Base-by-base conservation (phyloP, 2,888 invertebrate genomes). In the Drosophila trichaetosa region DNA sequence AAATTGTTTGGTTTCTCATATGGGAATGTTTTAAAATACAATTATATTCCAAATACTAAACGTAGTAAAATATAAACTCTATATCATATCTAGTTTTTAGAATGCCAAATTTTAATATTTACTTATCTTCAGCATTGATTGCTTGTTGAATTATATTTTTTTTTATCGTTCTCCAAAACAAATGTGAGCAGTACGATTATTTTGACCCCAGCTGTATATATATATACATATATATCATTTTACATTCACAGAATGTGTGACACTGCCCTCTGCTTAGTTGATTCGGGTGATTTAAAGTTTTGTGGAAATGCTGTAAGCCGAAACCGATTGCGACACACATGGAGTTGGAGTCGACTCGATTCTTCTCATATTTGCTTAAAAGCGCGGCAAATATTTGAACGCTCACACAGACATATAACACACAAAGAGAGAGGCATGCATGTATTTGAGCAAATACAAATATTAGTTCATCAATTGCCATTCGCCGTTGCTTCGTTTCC, bases 301-400 rank as follows among this genome's bases (percentile, higher is more conserved):
- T 69, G 63, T 75, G 69, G 73, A 83, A 83, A 73, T 60, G 49
- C 66, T 71, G 83, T 80, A 86, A 84, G 69, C 38, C 60, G 54
- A 83, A 83, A 73, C 87, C 36, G 33, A 65, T 68, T 18, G 54
- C 59, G 49, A 76, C 76, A 77, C 83, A 40, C 36, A 65, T 68
- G 24, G 54, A 54, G 52, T 52, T 68, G 56, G 27, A 59, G 73
- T 72, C 46, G 21, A 42, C 40, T 72, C 58, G 57, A 59, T 70
- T 76, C 72, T 57, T 69, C 54, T 53, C 46, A 61, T 72, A 73
- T 84, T 82, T 80, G 56, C 38, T 75, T 70, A 67, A 90, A 88
- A 83, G 83, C 89, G 60, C 62, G 36, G 64, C 78, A 86, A 85
- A 85, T 83, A 90, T 89, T 86, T 83, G 69, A 46, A 72, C 77